These are phyloP conservation scores for Odontomachus brunneus DNA, from an alignment of 1,140 invertebrate species.

Conservation along the genomic window DNA sequence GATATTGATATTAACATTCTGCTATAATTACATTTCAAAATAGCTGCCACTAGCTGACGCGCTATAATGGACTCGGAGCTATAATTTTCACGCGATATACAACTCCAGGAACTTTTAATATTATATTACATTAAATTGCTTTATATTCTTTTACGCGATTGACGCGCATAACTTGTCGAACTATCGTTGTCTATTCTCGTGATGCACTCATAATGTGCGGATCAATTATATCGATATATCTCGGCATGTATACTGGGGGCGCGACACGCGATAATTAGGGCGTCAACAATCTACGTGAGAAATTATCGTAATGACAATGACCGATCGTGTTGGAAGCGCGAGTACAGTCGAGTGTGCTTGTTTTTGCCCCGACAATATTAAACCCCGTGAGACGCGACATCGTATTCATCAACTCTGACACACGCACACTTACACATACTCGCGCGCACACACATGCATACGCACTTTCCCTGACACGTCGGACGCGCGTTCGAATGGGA, in stretches of 20 bases:
- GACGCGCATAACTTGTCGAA: neutral
- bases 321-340: neutral
- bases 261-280: neutral
- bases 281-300: neutral
- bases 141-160: neutral
- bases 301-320: neutral
- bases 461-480: neutral
- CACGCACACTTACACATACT: too few relatives aligned
- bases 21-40: neutral
- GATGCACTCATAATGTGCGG: neutral
- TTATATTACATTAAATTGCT: neutral
- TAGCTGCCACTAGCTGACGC: too few relatives aligned
- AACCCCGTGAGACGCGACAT: neutral
- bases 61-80: neutral
- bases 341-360: neutral
- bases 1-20: neutral
- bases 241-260: neutral
- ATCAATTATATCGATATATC: neutral
- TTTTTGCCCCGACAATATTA: neutral
- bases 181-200: neutral
- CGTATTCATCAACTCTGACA: conserved; percentile 19
- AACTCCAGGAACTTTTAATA: neutral
- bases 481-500: neutral
- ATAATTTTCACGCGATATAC: neutral
- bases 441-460: neutral